Conservation (phyloP, 92 coral and sea anemone species). For the Palythoa grandis region DNA sequence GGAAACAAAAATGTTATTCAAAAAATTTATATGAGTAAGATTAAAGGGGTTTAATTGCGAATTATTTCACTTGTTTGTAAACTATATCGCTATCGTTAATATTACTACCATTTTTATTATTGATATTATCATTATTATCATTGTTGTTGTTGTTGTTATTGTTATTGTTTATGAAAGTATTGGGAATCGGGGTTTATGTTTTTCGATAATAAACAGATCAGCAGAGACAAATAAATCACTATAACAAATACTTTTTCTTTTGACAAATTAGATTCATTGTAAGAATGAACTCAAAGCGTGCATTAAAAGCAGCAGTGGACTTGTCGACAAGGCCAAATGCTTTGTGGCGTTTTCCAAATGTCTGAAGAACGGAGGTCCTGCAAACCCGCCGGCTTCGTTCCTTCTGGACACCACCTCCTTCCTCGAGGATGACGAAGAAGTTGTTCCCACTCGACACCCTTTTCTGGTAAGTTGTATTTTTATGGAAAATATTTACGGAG, state of each 20-base stretch:
- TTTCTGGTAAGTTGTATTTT: constrained; percentile 56
- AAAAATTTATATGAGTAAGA: too few species aligned
- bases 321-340: not conserved
- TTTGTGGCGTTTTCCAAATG: not conserved
- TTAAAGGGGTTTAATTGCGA: too few species aligned
- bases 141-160: too few species aligned
- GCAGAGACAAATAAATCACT: too few species aligned
- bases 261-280: constrained; percentile 2
- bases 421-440: constrained; percentile 47
- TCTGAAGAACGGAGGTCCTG: constrained; percentile 22
- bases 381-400: constrained; percentile 36
- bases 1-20: too few species aligned
- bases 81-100: too few species aligned
- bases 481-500: not conserved
- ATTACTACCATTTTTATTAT: too few species aligned
- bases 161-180: too few species aligned
- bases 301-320: not conserved
- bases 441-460: constrained; percentile 68
- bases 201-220: too few species aligned
- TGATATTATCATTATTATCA: too few species aligned
- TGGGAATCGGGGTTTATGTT: too few species aligned
- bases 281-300: constrained; percentile 1
- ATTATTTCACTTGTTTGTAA: too few species aligned
- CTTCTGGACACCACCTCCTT: constrained; percentile 46
- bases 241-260: not conserved